A percentile compares a stretch with the other conserved stretches of the same genome.
phyloP scores from a whole-genome alignment of 2,797 vertebrate species.

The Argentina silus region DNA sequence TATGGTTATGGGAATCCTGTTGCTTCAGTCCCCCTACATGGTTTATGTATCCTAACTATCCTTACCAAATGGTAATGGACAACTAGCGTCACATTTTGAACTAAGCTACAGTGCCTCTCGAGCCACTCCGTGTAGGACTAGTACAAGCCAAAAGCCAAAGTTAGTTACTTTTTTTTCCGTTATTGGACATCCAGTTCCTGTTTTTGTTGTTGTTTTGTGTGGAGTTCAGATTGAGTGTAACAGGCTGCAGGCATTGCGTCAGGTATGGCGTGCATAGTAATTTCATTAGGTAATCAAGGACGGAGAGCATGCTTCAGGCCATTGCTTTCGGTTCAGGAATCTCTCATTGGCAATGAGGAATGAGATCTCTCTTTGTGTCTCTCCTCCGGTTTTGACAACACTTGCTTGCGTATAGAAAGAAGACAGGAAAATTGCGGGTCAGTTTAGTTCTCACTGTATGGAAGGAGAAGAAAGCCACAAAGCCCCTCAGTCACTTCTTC shows the following conservation, averaged over 20 bases:
- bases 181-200: neutral
- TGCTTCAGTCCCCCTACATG: neutral
- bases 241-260: neutral
- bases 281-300: conserved; percentile 19
- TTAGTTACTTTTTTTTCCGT: too few species aligned
- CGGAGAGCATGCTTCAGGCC: neutral
- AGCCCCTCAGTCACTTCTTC: conserved; percentile 4
- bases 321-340: conserved; percentile 10
- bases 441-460: conserved; percentile 14
- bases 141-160: too few species aligned
- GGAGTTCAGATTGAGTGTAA: neutral
- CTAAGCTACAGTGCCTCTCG: too few species aligned
- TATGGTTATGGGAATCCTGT: conserved; percentile 3
- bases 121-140: too few species aligned
- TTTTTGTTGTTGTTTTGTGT: neutral
- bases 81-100: too few species aligned
- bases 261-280: neutral
- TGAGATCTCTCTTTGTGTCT: conserved; percentile 1
- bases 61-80: too few species aligned
- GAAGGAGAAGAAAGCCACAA: conserved; percentile 1
- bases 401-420: neutral
- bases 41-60: too few species aligned
- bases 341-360: neutral
- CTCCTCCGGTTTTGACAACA: conserved; percentile 19
- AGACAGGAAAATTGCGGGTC: conserved; percentile 3